Evolutionary conservation across 2,113 vertebrate species (phyloP).

Genomic region (Corythornis madagascariensis): DNA sequence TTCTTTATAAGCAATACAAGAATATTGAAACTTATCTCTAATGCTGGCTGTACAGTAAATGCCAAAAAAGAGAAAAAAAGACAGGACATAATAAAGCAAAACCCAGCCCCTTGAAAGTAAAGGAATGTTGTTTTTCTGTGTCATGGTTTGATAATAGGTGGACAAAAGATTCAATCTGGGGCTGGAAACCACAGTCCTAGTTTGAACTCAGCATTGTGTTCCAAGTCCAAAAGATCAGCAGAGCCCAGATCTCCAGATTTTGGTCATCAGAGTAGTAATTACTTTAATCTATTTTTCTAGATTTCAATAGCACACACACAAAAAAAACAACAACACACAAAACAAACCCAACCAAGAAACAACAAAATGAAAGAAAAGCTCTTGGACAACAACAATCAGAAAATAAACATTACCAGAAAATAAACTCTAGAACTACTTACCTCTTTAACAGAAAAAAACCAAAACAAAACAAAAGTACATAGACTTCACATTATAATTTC

Average conservation of each 20-base stretch:
- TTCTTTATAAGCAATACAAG: slow-evolving; percentile 3
- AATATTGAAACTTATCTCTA: slow-evolving; percentile 1
- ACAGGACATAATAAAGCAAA: background rate
- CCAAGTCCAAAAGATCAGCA: slow-evolving; percentile 41
- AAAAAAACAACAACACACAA: background rate
- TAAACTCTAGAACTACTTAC: background rate
- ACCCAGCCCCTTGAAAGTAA: slow-evolving; percentile 7
- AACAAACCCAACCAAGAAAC: background rate
- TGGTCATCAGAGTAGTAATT: slow-evolving; percentile 18
- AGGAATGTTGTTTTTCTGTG: slow-evolving; percentile 26
- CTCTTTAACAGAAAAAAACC: background rate
- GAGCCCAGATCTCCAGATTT: slow-evolving; percentile 29
- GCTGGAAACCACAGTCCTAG: slow-evolving; percentile 50
- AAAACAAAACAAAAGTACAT: background rate
- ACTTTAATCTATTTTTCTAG: slow-evolving; percentile 40
- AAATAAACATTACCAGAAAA: background rate
- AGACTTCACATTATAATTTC: background rate
- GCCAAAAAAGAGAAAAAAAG: slow-evolving; percentile 17
- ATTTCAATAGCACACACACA: background rate
- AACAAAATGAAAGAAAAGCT: background rate
- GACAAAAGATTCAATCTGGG: slow-evolving; percentile 48
- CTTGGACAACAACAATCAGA: background rate
- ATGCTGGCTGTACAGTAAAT: background rate
- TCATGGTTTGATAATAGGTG: slow-evolving; percentile 57
- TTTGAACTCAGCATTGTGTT: slow-evolving; percentile 37